These are phyloP conservation scores for Triplophysa tibetana DNA, from an alignment of 2,113 vertebrate species.

Conservation along the genomic window DNA sequence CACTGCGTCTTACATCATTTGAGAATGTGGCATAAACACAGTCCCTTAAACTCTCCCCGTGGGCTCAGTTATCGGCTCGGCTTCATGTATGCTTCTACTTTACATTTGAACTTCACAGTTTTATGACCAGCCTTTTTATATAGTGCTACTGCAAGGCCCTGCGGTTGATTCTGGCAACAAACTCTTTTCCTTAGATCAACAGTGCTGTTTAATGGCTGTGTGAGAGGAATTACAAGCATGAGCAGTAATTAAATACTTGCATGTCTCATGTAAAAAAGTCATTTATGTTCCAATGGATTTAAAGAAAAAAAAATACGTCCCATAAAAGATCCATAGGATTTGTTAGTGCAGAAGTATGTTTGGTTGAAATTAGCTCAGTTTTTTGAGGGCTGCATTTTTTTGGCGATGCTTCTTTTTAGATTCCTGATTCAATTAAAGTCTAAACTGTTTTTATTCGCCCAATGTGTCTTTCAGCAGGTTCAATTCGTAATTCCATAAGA, in stretches of 20 bases:
- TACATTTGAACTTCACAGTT: slow-evolving; percentile 56
- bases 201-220: slow-evolving; percentile 25
- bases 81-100: slow-evolving; percentile 60
- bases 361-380: too few relatives aligned
- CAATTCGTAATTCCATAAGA: too few relatives aligned
- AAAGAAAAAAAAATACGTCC: neutral
- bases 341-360: too few relatives aligned
- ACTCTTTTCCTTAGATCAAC: slow-evolving; percentile 34
- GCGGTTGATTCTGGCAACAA: slow-evolving; percentile 22
- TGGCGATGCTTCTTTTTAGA: neutral
- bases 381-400: neutral
- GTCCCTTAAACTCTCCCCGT: slow-evolving; percentile 49
- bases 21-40: slow-evolving; percentile 20
- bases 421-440: too few relatives aligned
- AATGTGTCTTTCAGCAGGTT: too few relatives aligned
- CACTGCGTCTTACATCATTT: neutral
- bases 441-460: too few relatives aligned
- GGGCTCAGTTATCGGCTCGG: slow-evolving; percentile 60
- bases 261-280: slow-evolving; percentile 12
- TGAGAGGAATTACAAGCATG: slow-evolving; percentile 18
- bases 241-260: slow-evolving; percentile 20
- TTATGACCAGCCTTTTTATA: slow-evolving; percentile 51
- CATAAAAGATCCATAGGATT: neutral
- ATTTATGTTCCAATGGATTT: neutral
- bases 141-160: slow-evolving; percentile 39